Evolutionary conservation across 2,113 vertebrate genomes (phyloP).

Genomic region (Engystomops pustulosus): DNA sequence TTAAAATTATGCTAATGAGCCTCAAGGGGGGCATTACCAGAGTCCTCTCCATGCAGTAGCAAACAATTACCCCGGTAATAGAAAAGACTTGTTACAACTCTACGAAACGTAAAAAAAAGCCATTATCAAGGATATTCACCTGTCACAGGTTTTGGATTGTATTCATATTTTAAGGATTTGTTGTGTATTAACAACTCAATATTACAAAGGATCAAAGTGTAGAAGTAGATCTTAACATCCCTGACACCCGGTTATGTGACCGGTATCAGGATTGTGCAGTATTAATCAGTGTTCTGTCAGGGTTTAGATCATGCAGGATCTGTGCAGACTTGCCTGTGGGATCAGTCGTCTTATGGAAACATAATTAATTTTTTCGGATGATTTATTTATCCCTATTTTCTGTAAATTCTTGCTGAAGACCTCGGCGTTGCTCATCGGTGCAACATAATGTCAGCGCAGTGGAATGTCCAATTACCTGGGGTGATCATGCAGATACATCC

Average conservation of each 20-base stretch:
- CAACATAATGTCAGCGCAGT: constrained; percentile 11
- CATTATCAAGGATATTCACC: background rate
- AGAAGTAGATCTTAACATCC: background rate
- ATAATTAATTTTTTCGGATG: constrained; percentile 38
- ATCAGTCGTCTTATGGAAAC: constrained; percentile 8
- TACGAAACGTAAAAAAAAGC: background rate
- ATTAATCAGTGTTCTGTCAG: background rate
- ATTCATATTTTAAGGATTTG: background rate
- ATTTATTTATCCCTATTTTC: constrained; percentile 33
- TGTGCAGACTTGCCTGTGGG: constrained; percentile 25
- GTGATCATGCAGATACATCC: background rate
- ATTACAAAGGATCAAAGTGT: constrained; percentile 9
- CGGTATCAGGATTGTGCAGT: background rate
- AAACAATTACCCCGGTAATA: too few relatives aligned
- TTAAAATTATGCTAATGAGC: too few relatives aligned
- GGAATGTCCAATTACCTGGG: constrained; percentile 24
- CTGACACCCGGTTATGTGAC: background rate
- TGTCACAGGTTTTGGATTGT: background rate
- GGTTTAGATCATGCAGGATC: background rate
- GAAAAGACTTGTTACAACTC: too few relatives aligned
- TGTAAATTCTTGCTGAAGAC: constrained; percentile 10
- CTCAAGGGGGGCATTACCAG: too few relatives aligned
- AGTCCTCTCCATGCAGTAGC: too few relatives aligned
- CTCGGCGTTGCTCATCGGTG: constrained; percentile 15
- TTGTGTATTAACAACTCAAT: background rate